Evolutionary conservation across 64 coral and sea anemone species (phyloP), one percentile per base, ranked within the genome.

Genomic region (Orbicella faveolata): DNA sequence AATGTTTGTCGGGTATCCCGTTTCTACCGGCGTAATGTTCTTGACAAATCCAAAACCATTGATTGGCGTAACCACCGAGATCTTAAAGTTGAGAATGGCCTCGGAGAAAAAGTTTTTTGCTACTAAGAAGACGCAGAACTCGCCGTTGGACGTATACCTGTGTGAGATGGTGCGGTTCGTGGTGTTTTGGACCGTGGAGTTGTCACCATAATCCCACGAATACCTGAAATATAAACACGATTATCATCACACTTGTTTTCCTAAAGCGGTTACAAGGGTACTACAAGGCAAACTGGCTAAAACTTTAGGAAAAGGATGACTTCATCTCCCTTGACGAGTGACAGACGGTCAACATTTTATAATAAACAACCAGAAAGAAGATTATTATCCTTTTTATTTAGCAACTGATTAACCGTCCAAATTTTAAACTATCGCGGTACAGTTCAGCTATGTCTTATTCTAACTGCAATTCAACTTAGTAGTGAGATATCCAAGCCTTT

Each of bases 191-290:
- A 77, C 34, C 2, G 80, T 52, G 12, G 80, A 84, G 20, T 74
- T 74, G 44, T 91, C 89, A 20, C 89, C 73, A 25, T 77, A 91
- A 63, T 91, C 13, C 54, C 74, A 91, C 1, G 12, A 3, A 62
- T 76, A 88, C 25, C 86, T 88, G 52, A 36, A 36, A 11, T 61
- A 10, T 20, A 78, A 48, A 48, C 7, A 48, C 44, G 44, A 48
- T 48, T 48, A 48, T 48, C 44, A 48, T 48, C 5, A 48, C 44
- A 48, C 44, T 48, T 48, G 7, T 48, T 48, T 6, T 2, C 0
- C 44, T 6, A 6, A 6, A 3, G 7, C 44, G 5, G 44, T 48
- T 48, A 5, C 11, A 59, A 16, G 55, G 2, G 9, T 9, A 59
- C 54, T 57, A 57, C 55, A 2, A 59, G 55, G 55, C 15, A 59